Percentiles rank a stretch among this genome's conserved stretches.
Evolutionary conservation across 2,888 invertebrate genomes (phyloP).

Genomic region (Stramonita haemastoma): DNA sequence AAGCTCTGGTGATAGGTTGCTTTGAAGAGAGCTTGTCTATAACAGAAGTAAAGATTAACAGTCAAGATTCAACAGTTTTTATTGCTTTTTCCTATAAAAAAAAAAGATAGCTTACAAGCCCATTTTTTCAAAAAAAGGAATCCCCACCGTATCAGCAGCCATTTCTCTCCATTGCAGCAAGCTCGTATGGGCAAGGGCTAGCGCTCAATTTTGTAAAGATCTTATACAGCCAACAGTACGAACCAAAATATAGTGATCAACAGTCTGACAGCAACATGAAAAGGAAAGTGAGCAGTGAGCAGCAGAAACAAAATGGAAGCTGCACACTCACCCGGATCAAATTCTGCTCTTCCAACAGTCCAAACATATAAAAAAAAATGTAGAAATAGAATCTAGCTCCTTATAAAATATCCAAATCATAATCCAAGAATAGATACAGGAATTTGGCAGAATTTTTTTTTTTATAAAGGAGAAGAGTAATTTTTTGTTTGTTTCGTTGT

Average conservation of each 20-base stretch:
- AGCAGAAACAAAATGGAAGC: neutral
- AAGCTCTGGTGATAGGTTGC: neutral
- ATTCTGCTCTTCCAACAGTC: neutral
- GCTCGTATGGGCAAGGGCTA: too few relatives aligned
- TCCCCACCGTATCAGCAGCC: too few relatives aligned
- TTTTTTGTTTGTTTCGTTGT: neutral
- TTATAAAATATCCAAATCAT: neutral
- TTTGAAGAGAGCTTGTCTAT: neutral
- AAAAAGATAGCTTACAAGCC: too few relatives aligned
- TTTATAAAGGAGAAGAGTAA: neutral
- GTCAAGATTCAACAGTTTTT: too few relatives aligned
- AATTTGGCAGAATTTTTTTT: neutral
- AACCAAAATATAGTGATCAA: neutral
- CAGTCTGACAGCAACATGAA: neutral
- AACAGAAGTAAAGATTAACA: neutral
- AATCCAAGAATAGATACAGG: neutral
- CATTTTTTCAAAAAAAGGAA: too few relatives aligned
- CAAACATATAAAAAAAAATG: neutral
- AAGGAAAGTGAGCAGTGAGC: neutral
- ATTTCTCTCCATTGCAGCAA: too few relatives aligned
- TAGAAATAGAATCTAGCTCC: neutral
- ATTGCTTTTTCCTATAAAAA: too few relatives aligned
- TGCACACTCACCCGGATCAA: neutral
- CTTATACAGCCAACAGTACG: neutral
- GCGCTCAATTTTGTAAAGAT: neutral